Evolutionary conservation across 1,140 invertebrate genomes (phyloP).

Genomic region (Cherax destructor): DNA sequence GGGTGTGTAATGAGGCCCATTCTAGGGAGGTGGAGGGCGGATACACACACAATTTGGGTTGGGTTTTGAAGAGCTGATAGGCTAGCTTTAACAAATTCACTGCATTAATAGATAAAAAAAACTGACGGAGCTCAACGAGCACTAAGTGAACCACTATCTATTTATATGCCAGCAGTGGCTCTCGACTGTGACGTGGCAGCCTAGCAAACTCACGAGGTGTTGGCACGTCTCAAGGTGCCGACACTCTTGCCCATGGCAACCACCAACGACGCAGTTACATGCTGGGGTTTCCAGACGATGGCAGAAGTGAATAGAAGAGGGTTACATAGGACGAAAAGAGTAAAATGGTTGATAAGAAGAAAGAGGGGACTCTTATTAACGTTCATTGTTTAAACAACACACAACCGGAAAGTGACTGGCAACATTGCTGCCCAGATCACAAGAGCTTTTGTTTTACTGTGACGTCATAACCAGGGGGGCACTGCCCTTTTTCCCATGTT

Average conservation of each 20-base stretch:
- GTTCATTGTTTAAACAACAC: too few species aligned
- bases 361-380: too few species aligned
- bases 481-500: background rate
- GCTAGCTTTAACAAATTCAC: too few species aligned
- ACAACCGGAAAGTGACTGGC: too few species aligned
- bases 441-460: constrained; percentile 24
- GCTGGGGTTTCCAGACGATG: background rate
- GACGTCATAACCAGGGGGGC: constrained; percentile 15
- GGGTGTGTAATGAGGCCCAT: too few species aligned
- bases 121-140: background rate
- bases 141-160: constrained; percentile 2
- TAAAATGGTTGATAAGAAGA: too few species aligned
- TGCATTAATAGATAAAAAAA: background rate
- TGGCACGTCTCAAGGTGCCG: background rate
- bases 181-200: constrained; percentile 20
- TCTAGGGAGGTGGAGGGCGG: too few species aligned
- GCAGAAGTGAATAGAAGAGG: too few species aligned
- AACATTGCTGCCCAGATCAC: background rate
- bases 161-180: background rate
- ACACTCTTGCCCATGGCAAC: background rate
- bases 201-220: constrained; percentile 13
- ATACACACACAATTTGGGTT: too few species aligned
- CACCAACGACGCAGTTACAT: constrained; percentile 6
- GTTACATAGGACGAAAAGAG: too few species aligned
- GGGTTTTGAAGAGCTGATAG: too few species aligned